Conservation (phyloP, 2,797 vertebrate species). For the Lithobates pipiens region DNA sequence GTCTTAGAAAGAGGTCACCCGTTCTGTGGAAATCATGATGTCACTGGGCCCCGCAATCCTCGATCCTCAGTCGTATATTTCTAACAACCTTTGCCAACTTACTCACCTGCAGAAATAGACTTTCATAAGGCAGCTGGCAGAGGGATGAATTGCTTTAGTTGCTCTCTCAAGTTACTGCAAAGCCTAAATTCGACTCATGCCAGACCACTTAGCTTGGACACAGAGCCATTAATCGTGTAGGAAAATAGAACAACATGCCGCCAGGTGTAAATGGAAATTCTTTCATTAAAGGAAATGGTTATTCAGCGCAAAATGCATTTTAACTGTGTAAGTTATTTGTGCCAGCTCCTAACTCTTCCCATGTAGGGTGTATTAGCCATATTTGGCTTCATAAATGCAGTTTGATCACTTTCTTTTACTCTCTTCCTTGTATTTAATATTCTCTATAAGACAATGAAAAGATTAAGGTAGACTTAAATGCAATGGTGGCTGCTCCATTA, state of each 20-base stretch:
- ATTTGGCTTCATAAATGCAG: not conserved
- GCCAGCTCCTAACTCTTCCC: constrained; percentile 18
- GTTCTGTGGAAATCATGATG: constrained; percentile 20
- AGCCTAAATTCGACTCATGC: constrained; percentile 16
- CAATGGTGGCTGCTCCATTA: no score
- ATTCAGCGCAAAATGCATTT: constrained; percentile 38
- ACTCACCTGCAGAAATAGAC: constrained; percentile 27
- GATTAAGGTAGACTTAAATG: not conserved
- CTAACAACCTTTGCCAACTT: constrained; percentile 15
- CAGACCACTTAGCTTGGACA: constrained; percentile 43
- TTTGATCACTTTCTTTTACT: not conserved
- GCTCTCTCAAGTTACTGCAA: constrained; percentile 41
- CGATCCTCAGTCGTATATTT: not conserved
- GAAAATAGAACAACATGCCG: constrained; percentile 32
- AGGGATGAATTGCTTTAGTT: constrained; percentile 24
- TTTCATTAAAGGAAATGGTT: constrained; percentile 58
- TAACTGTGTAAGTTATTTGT: not conserved
- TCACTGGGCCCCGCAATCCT: not conserved
- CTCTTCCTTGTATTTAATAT: not conserved
- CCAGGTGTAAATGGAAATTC: constrained; percentile 66
- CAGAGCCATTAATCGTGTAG: constrained; percentile 29
- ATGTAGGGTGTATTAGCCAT: not conserved
- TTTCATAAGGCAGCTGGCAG: constrained; percentile 39
- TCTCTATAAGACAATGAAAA: not conserved
- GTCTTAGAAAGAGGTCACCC: not conserved